Evolutionary conservation across 2,113 vertebrate species (phyloP), one percentile per base, ranked within the genome.

Genomic region (Phoenicopterus ruber): DNA sequence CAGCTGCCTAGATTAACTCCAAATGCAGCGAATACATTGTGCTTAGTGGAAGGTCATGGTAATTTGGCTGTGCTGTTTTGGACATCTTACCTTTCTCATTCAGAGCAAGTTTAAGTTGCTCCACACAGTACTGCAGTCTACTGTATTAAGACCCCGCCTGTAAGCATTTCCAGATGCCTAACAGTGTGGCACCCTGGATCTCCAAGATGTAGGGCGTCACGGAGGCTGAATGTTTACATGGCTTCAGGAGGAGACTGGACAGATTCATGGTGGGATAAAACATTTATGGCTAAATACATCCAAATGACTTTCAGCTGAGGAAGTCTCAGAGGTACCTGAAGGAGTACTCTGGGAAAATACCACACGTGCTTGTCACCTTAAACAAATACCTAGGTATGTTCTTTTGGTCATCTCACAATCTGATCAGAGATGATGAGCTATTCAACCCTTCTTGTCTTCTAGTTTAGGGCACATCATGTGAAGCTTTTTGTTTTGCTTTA

Each of bases 171-270:
- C 54, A 87, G 26, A 18, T 76, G n/a, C 31, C 42, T 78, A 34
- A 47, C 21, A 32, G 8, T 17, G 36, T 32, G 42, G 58, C 20
- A 34, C 8, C 40, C n/a, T 72, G n/a, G 10, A 72, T 63, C 49
- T 65, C n/a, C 58, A 72, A 63, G 42, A 71, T 10, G 26, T 13
- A 38, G 47, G 28, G 46, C 0, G 0, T 61, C 55, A 55, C 0
- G 1, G 12, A 34, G 18, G 34, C 34, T 63, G 49, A 49, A 65
- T 14, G 49, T 29, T 72, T 40, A 34, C 19, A 25, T 63, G n/a
- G n/a, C 36, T 65, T 63, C 10, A 42, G n/a, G 24, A 71, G 34
- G 11, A 55, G 17, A 12, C 20, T 42, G 55, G 11, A 22, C 7
- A 32, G 13, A 17, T 55, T 63, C 20, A 49, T 32, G 34, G 31